Percentiles rank a stretch among this genome's conserved stretches.
Conservation (phyloP, 2,888 invertebrate species). For the Apoda limacodes region DNA sequence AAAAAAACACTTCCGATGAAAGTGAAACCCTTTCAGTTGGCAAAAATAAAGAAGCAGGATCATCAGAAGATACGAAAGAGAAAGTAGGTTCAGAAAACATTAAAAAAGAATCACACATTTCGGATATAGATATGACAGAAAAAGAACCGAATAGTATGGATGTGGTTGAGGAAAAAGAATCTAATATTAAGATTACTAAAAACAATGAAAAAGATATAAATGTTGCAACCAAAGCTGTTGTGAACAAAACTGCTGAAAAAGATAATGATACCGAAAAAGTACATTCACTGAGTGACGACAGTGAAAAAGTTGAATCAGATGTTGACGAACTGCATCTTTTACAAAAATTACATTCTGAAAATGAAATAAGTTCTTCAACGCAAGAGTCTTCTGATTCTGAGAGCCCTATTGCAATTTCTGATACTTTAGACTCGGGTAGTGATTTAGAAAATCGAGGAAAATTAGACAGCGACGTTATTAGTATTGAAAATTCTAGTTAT, state of each 20-base stretch:
- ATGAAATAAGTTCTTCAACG: slow-evolving; percentile 34
- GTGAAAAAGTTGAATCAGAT: slow-evolving; percentile 38
- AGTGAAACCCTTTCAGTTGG: slow-evolving; percentile 2
- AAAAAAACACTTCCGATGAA: slow-evolving; percentile 6
- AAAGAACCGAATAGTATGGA: slow-evolving; percentile 2
- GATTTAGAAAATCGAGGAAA: slow-evolving; percentile 25
- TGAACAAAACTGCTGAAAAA: too few species aligned
- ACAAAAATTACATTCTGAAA: slow-evolving; percentile 43
- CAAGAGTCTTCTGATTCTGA: slow-evolving; percentile 41
- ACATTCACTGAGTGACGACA: slow-evolving; percentile 32
- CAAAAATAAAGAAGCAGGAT: slow-evolving; percentile 13
- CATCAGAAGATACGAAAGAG: slow-evolving; percentile 17
- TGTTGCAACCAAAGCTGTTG: too few species aligned
- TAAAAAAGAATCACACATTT: too few species aligned
- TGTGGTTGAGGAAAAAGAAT: slow-evolving; percentile 1
- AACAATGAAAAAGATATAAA: too few species aligned
- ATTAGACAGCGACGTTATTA: slow-evolving; percentile 36
- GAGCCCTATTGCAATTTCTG: slow-evolving; percentile 44
- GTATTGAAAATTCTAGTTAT: slow-evolving; percentile 58
- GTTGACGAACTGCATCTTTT: slow-evolving; percentile 50
- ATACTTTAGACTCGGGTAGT: slow-evolving; percentile 36
- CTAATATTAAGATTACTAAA: too few species aligned
- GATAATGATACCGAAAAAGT: slow-evolving; percentile 11
- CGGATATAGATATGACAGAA: background rate
- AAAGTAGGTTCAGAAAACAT: slow-evolving; percentile 14